These are phyloP conservation scores for Orchesella flavescens DNA, from an alignment of 2,888 invertebrate species.

Conservation along the genomic window DNA sequence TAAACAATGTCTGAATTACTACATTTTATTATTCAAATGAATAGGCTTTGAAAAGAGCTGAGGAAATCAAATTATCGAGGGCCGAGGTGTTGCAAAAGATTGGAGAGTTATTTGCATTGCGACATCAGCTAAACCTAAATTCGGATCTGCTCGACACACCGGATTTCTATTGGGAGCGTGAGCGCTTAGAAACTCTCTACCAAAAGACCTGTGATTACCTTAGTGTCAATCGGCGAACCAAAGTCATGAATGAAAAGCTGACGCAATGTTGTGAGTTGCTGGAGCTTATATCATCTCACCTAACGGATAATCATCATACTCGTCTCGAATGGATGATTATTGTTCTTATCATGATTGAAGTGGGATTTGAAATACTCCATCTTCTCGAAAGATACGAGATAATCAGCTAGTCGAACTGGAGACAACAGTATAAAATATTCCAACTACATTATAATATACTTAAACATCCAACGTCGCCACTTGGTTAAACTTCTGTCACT, in stretches of 20 bases:
- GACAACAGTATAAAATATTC: too few species aligned
- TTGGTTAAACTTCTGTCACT: too few species aligned
- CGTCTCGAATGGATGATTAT: constrained; percentile 98
- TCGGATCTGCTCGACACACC: constrained; percentile 96
- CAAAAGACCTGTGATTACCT: constrained; percentile 88
- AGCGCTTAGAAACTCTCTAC: constrained; percentile 89
- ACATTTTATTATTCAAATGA: not conserved
- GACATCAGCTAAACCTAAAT: constrained; percentile 92
- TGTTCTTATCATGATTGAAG: constrained; percentile 94
- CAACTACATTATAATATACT: too few species aligned
- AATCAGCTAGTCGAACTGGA: constrained; percentile 35
- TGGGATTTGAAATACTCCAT: constrained; percentile 88
- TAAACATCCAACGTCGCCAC: too few species aligned
- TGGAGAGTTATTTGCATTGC: constrained; percentile 90
- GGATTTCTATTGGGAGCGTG: constrained; percentile 98
- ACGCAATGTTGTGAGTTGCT: constrained; percentile 95
- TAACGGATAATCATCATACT: constrained; percentile 93
- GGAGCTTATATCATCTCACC: constrained; percentile 89
- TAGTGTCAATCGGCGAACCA: constrained; percentile 87
- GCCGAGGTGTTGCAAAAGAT: constrained; percentile 84
- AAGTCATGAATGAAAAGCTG: constrained; percentile 95
- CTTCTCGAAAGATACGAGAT: constrained; percentile 79
- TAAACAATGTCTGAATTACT: constrained; percentile 3
- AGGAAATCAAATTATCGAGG: constrained; percentile 81
- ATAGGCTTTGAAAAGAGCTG: constrained; percentile 83